A percentile compares a stretch with the other conserved stretches of the same genome.
phyloP scores from a whole-genome alignment of 2,888 invertebrate species.

The Spodoptera picta region DNA sequence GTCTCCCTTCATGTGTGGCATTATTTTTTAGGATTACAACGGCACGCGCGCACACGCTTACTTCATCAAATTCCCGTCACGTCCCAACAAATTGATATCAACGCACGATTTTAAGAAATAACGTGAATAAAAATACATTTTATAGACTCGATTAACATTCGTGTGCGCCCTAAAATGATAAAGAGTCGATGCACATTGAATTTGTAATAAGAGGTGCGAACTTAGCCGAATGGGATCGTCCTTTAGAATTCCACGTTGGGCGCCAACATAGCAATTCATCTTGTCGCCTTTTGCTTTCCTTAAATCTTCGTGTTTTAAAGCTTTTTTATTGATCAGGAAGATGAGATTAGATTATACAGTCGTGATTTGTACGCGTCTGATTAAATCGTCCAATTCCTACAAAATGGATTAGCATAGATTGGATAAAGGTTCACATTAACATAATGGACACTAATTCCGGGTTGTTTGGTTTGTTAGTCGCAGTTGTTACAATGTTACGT shows the following conservation, averaged over 20 bases:
- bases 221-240: constrained; percentile 52
- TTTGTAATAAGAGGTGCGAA: constrained; percentile 59
- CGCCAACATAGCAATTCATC: constrained; percentile 51
- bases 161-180: constrained; percentile 70
- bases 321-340: constrained; percentile 32
- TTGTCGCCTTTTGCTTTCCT: constrained; percentile 41
- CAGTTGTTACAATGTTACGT: not conserved
- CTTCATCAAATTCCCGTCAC: constrained; percentile 71
- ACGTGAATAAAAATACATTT: constrained; percentile 77
- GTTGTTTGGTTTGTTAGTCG: not conserved
- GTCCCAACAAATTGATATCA: constrained; percentile 78
- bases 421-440: constrained; percentile 26
- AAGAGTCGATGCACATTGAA: constrained; percentile 65
- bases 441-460: constrained; percentile 6
- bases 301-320: constrained; percentile 40
- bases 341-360: constrained; percentile 35
- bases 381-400: constrained; percentile 25
- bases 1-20: constrained; percentile 26
- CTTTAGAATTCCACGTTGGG: constrained; percentile 60
- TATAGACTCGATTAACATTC: constrained; percentile 70
- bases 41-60: constrained; percentile 61
- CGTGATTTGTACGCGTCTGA: constrained; percentile 26
- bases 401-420: constrained; percentile 30
- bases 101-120: constrained; percentile 80
- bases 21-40: constrained; percentile 35